Conservation (phyloP, 2,113 vertebrate species). For the Chrysochloris asiatica region DNA sequence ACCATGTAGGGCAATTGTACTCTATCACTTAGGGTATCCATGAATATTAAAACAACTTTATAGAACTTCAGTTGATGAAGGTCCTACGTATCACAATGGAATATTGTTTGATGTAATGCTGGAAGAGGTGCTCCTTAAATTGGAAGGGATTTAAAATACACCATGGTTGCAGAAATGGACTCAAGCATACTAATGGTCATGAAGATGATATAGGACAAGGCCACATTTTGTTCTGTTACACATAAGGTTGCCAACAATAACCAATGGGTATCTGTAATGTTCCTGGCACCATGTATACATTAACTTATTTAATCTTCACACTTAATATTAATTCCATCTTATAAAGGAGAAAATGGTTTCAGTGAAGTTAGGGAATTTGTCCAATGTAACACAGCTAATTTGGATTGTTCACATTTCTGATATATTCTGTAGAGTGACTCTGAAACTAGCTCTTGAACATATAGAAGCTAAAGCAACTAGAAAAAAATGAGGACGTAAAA, state of each 20-base stretch:
- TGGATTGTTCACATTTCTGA: not conserved
- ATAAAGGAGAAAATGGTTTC: constrained; percentile 15
- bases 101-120: not conserved
- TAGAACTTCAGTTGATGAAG: not conserved
- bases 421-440: no score
- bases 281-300: not conserved
- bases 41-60: not conserved
- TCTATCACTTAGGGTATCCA: not conserved
- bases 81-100: not conserved
- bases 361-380: not conserved
- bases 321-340: not conserved
- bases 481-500: no score
- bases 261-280: not conserved
- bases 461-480: no score
- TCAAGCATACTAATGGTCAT: not conserved
- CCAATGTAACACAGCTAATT: not conserved
- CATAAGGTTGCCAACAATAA: not conserved
- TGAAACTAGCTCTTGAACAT: no score
- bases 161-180: not conserved
- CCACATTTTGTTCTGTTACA: not conserved
- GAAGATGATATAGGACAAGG: no score
- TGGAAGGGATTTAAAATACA: not conserved
- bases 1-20: not conserved
- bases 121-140: not conserved
- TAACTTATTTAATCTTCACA: not conserved